phyloP scores from a whole-genome alignment of 1,140 invertebrate species.

The Hycleus cichorii region DNA sequence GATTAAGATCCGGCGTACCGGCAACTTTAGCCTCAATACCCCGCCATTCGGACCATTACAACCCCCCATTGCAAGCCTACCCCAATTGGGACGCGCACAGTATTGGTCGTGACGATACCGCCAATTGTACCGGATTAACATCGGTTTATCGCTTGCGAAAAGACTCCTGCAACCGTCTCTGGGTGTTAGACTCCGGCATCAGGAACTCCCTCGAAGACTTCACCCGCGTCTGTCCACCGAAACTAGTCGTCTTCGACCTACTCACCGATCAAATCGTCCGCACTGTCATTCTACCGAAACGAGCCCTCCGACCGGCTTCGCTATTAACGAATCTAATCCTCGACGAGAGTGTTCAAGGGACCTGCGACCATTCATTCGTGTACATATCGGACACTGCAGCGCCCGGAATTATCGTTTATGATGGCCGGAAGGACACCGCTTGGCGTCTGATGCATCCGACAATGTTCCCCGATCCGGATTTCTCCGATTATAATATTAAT shows the following conservation, averaged over 20 bases:
- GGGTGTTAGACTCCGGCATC: conserved; percentile 64
- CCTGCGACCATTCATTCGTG: conserved; percentile 66
- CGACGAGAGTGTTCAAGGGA: conserved; percentile 57
- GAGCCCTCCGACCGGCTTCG: conserved; percentile 59
- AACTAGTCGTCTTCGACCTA: conserved; percentile 71
- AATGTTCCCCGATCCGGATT: conserved; percentile 75
- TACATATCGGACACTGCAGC: conserved; percentile 74
- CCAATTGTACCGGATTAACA: conserved; percentile 61
- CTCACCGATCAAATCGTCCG: conserved; percentile 57
- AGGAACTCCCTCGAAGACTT: conserved; percentile 69
- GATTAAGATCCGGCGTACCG: conserved; percentile 62
- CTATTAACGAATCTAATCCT: conserved; percentile 70
- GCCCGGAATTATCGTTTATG: conserved; percentile 67
- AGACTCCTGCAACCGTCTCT: conserved; percentile 69
- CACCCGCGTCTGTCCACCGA: conserved; percentile 65
- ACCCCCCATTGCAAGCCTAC: conserved; percentile 62
- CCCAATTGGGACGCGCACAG: conserved; percentile 73
- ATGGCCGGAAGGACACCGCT: conserved; percentile 59
- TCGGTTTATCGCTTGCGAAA: conserved; percentile 66
- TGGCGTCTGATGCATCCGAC: conserved; percentile 69
- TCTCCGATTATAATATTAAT: conserved; percentile 56
- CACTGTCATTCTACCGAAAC: conserved; percentile 48
- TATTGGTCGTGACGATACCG: conserved; percentile 61
- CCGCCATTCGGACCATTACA: conserved; percentile 52
- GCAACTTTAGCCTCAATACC: conserved; percentile 63